phyloP scores from a whole-genome alignment of 37 sponge, comb jelly and placozoan species.

The Lycopodina hypogea region DNA sequence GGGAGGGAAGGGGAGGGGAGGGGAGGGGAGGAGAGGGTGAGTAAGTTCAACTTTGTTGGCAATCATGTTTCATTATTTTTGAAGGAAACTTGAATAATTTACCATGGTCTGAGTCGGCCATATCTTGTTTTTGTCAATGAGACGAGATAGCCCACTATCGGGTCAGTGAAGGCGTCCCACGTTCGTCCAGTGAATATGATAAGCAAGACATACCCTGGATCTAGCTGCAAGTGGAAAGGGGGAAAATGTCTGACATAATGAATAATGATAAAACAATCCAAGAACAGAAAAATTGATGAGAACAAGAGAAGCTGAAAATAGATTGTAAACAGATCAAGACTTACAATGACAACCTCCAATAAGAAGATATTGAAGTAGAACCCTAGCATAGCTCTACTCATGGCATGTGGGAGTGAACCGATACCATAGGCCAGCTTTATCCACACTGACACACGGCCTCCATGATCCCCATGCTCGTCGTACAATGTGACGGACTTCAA shows the following conservation, averaged over 20 bases:
- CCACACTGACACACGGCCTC: constrained; percentile 30
- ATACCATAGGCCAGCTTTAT: constrained; percentile 60
- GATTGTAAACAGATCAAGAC: neutral
- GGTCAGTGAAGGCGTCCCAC: constrained; percentile 91
- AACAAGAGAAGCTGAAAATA: neutral
- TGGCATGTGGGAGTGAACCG: constrained; percentile 66
- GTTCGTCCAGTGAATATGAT: constrained; percentile 76
- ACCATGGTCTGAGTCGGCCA: constrained; percentile 82
- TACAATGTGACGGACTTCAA: no score
- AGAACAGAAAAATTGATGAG: no score
- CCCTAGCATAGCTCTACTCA: constrained; percentile 63
- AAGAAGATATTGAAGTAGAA: constrained; percentile 75
- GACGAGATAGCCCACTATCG: constrained; percentile 71
- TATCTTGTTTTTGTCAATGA: constrained; percentile 56
- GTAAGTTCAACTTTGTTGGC: no score
- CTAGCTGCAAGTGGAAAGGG: constrained; percentile 38
- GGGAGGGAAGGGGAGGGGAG: no score
- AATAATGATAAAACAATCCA: no score
- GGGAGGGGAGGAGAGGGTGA: no score
- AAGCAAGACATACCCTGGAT: constrained; percentile 68
- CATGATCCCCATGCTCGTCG: no score
- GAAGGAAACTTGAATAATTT: no score
- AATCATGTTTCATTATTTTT: no score
- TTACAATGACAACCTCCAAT: constrained; percentile 81
- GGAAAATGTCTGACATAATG: no score